Conservation (phyloP, 1,140 invertebrate species). For the Drosophila trapezifrons region DNA sequence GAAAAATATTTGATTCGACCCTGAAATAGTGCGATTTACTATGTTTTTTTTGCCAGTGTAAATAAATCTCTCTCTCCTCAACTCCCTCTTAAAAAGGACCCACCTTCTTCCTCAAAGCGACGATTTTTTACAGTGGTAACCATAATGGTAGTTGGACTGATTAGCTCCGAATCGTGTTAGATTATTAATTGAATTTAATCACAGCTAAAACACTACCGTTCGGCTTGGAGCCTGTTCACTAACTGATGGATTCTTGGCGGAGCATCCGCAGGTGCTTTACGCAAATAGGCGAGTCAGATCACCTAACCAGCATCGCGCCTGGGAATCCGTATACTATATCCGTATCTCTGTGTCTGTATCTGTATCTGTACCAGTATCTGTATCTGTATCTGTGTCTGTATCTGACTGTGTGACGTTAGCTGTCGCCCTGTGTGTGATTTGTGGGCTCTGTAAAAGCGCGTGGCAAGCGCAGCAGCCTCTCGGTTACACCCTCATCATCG, state of each 20-base stretch:
- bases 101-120: constrained; percentile 70
- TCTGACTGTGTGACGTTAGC: constrained; percentile 25
- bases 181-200: constrained; percentile 1
- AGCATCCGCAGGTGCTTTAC: constrained; percentile 46
- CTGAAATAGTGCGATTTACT: too few species aligned
- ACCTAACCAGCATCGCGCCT: constrained; percentile 39
- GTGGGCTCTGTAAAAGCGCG: constrained; percentile 40
- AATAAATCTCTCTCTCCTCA: neutral
- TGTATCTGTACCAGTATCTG: constrained; percentile 3
- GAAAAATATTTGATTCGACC: too few species aligned
- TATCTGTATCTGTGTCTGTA: constrained; percentile 12
- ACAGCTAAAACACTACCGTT: constrained; percentile 38
- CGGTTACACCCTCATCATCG: neutral
- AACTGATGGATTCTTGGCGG: constrained; percentile 64
- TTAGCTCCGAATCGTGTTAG: neutral
- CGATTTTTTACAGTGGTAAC: constrained; percentile 67
- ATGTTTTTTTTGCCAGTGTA: too few species aligned
- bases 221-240: constrained; percentile 59
- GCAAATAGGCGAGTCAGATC: constrained; percentile 31
- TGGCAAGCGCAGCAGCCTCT: constrained; percentile 24
- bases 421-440: constrained; percentile 33
- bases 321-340: neutral
- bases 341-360: constrained; percentile 6
- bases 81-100: neutral
- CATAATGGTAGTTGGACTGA: neutral